These are phyloP conservation scores for Albula glossodonta DNA, from an alignment of 2,113 vertebrate genomes.

Conservation along the genomic window DNA sequence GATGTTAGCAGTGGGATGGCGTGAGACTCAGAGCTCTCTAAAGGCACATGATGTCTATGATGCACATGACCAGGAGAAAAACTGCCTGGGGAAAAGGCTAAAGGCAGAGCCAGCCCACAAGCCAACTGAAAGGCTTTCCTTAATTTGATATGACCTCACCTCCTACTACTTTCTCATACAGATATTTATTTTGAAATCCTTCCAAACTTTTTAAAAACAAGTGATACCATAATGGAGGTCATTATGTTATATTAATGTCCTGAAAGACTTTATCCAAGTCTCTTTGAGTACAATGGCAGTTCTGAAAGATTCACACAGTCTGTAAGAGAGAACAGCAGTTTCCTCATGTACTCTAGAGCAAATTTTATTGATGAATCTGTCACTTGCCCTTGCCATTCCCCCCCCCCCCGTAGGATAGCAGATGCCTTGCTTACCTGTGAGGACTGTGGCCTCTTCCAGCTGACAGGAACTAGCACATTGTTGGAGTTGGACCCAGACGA, in stretches of 20 bases:
- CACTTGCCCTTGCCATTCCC: no score
- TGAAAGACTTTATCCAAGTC: background rate
- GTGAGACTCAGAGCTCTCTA: background rate
- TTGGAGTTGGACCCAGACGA: conserved; percentile 97
- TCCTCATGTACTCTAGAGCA: no score
- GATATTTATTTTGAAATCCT: background rate
- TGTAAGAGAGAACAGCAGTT: no score
- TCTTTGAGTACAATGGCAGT: background rate
- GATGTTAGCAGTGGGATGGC: background rate
- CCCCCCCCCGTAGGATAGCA: no score
- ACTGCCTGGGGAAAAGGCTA: background rate
- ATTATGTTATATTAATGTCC: background rate
- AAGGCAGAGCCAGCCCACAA: background rate
- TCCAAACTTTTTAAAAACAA: background rate
- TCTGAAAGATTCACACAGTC: background rate
- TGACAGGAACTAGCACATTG: conserved; percentile 94
- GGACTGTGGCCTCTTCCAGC: conserved; percentile 95
- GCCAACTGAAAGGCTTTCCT: background rate
- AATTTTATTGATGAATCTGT: no score
- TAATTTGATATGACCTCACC: background rate
- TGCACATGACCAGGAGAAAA: background rate
- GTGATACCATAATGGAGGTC: no score
- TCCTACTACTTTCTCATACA: background rate
- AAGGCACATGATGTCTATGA: background rate
- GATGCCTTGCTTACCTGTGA: conserved; percentile 83